A percentile compares a stretch with the other conserved stretches of the same genome.
Conservation (phyloP, 2,888 invertebrate genomes). For the Elysia crispata region DNA sequence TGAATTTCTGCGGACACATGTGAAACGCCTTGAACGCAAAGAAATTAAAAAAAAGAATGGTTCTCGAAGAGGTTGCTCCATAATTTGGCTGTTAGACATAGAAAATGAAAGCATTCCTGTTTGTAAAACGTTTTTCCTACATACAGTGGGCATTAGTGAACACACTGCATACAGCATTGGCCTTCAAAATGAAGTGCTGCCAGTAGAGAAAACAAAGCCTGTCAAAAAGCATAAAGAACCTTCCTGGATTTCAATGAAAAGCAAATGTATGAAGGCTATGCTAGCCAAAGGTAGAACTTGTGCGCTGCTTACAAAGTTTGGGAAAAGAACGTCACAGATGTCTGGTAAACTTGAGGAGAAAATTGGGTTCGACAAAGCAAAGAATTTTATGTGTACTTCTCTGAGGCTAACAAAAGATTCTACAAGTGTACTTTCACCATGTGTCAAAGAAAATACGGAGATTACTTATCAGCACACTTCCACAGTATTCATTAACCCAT, state of each 20-base stretch:
- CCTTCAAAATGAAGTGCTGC: conserved; percentile 23
- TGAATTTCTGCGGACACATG: conserved; percentile 16
- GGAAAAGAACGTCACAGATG: no score
- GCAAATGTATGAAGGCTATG: no score
- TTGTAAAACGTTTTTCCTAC: conserved; percentile 32
- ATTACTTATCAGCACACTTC: no score
- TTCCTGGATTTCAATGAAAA: no score
- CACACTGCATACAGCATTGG: conserved; percentile 28
- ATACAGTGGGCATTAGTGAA: conserved; percentile 32
- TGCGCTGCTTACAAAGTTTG: background rate
- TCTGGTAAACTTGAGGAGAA: no score
- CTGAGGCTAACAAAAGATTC: no score
- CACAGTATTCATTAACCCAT: no score
- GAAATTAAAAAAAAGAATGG: conserved; percentile 6
- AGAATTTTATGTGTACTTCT: no score
- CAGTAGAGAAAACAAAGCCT: background rate
- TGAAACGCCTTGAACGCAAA: conserved; percentile 21
- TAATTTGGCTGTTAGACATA: conserved; percentile 14
- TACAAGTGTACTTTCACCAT: no score
- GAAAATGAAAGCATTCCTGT: conserved; percentile 14
- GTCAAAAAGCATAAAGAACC: conserved; percentile 2
- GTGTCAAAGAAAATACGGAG: no score
- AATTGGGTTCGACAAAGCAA: no score
- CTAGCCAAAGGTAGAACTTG: no score
- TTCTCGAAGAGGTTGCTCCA: conserved; percentile 27